A percentile compares a stretch with the other conserved stretches of the same genome.
phyloP scores from a whole-genome alignment of 2,797 vertebrate genomes.

The Saxicola maurus region DNA sequence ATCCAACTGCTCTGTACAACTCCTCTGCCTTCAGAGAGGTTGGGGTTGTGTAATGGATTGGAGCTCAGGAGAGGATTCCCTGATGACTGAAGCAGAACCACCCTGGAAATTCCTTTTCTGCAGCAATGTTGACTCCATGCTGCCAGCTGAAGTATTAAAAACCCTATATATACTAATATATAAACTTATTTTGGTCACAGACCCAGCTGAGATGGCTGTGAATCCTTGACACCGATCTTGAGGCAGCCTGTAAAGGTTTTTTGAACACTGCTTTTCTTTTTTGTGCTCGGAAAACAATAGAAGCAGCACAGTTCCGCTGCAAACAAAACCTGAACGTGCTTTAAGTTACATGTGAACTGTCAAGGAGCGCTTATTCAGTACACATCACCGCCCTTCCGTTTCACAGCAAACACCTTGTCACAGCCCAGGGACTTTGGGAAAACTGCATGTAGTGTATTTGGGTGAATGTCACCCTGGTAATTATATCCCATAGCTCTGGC shows the following conservation, averaged over 20 bases:
- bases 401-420: conserved; percentile 53
- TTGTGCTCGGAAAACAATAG: conserved; percentile 33
- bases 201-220: not conserved
- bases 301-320: conserved; percentile 20
- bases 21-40: not conserved
- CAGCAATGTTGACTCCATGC: not conserved
- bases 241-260: not conserved
- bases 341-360: conserved; percentile 39
- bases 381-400: conserved; percentile 63
- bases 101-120: not conserved
- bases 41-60: not conserved
- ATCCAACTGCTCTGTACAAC: not conserved
- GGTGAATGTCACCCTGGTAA: not conserved
- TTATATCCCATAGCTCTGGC: not conserved
- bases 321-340: conserved; percentile 24
- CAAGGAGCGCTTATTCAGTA: conserved; percentile 30
- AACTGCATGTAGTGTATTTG: not conserved
- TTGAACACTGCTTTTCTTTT: not conserved
- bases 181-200: not conserved
- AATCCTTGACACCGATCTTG: not conserved
- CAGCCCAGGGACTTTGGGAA: conserved; percentile 42
- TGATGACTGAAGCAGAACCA: not conserved
- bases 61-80: not conserved
- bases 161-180: not conserved
- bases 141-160: not conserved